Evolutionary conservation across 2,888 invertebrate genomes (phyloP), one percentile per base, ranked within the genome.

Genomic region (Agrilus cyanescens): DNA sequence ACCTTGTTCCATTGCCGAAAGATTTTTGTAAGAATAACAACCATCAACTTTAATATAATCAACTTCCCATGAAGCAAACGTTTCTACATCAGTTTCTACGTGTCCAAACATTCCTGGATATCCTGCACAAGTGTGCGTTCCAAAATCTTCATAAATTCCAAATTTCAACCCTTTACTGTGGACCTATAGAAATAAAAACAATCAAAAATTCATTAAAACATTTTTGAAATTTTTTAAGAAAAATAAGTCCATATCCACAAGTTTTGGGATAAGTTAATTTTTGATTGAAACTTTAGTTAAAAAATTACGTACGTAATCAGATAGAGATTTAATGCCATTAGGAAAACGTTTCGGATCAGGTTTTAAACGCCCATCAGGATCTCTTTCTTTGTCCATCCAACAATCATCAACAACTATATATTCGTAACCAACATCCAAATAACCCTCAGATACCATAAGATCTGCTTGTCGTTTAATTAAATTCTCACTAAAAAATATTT

Each of bases 21-120:
- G 62, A 14, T 78, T 71, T 25, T 25, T 25, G 25, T 25, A 25
- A 6, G 80, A 72, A 58, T 84, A 74, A 61, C 89, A 89, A 0
- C 86, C 88, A 57, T 89, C 89, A 32, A 88, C 66, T 65, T 89
- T 88, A 36, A 89, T 68, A 57, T 85, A 85, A 61, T 89, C 89
- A 0, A 85, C 80, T 8, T 71, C 78, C 88, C 87, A 89, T 15
- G 78, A 75, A 1, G 82, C 85, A 58, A 87, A 83, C 0, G 81
- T 81, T 45, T 80, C 63, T 0, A 85, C 81, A 57, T 89, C 88
- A 3, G 67, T 53, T 55, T 76, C 68, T 53, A 84, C 71, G 55
- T 80, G 69, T 4, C 74, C 75, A 7, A 78, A 63, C 41, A 81
- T 79, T 3, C 87, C 88, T 0, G 87, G 87, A 60, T 82, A 87